Evolutionary conservation across 2,888 invertebrate species (phyloP).

Genomic region (Neoitamus cyanurus): DNA sequence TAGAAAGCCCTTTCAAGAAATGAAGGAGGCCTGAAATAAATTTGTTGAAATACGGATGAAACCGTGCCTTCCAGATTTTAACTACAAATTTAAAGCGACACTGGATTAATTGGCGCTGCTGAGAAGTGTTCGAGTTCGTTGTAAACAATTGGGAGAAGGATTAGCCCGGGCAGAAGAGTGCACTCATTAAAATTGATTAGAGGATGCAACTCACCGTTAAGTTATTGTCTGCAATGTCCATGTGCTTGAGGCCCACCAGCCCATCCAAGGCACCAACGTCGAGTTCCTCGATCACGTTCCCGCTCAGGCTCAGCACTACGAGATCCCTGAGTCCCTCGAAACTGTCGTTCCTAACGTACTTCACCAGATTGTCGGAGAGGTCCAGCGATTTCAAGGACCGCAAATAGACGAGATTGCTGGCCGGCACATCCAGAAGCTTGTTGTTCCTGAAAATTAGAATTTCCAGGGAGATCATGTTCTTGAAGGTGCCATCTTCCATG

Average conservation of each 20-base stretch:
- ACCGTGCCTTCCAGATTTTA: no score
- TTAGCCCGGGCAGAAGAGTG: background rate
- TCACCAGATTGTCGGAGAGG: constrained; percentile 82
- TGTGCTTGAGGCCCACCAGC: constrained; percentile 75
- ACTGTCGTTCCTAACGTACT: constrained; percentile 77
- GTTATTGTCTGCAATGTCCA: constrained; percentile 86
- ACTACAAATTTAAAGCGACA: no score
- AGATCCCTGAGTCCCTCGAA: constrained; percentile 79
- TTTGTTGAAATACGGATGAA: no score
- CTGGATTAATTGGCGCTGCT: no score
- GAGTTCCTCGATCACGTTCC: constrained; percentile 80
- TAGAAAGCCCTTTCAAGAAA: no score
- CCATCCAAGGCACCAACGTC: constrained; percentile 80
- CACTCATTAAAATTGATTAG: background rate
- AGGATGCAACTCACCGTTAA: constrained; percentile 70
- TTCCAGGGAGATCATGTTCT: constrained; percentile 76
- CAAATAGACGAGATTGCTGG: constrained; percentile 74
- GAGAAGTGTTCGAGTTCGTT: no score
- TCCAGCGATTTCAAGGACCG: constrained; percentile 78
- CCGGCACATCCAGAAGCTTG: constrained; percentile 81
- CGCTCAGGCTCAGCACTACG: constrained; percentile 76
- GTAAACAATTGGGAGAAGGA: no score
- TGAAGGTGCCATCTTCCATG: constrained; percentile 77
- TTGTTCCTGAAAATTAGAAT: constrained; percentile 82
- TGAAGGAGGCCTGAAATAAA: no score